These are phyloP conservation scores for Montipora foliosa DNA, from an alignment of 64 coral and sea anemone species.

Conservation along the genomic window DNA sequence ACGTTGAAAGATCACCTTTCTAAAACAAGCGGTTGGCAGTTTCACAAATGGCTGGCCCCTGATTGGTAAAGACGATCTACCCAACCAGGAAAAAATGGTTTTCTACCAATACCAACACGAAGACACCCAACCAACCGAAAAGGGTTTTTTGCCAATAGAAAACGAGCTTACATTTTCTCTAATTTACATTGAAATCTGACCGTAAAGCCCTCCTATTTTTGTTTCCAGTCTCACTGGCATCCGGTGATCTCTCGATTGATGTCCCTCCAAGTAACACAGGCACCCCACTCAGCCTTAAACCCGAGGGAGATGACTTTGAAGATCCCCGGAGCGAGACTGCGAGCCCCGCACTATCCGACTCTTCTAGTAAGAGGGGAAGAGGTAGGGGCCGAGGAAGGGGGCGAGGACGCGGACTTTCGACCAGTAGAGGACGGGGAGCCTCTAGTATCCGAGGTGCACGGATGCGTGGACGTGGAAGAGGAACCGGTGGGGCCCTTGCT, in stretches of 20 bases:
- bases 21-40: too few relatives aligned
- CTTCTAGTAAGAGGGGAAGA: constrained; percentile 58
- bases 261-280: constrained; percentile 55
- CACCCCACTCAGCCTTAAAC: constrained; percentile 73
- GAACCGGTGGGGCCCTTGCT: constrained; percentile 89
- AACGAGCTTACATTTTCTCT: too few relatives aligned
- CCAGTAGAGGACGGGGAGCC: constrained; percentile 58
- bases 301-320: constrained; percentile 81
- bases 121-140: too few relatives aligned
- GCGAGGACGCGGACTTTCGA: constrained; percentile 25
- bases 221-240: constrained; percentile 75
- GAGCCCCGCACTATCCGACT: constrained; percentile 59
- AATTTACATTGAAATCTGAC: too few relatives aligned
- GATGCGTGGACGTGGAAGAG: constrained; percentile 84
- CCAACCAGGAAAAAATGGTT: too few relatives aligned
- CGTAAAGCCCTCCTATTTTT: not conserved
- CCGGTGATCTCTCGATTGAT: constrained; percentile 79
- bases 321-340: constrained; percentile 75
- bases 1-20: too few relatives aligned
- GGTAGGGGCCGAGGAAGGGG: constrained; percentile 78
- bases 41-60: too few relatives aligned
- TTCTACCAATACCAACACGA: too few relatives aligned
- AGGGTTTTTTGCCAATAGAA: too few relatives aligned
- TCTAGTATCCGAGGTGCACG: constrained; percentile 76
- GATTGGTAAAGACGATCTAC: too few relatives aligned